Evolutionary conservation across 2,888 invertebrate species (phyloP), one percentile per base, ranked within the genome.

Genomic region (Nomada ferruginata): DNA sequence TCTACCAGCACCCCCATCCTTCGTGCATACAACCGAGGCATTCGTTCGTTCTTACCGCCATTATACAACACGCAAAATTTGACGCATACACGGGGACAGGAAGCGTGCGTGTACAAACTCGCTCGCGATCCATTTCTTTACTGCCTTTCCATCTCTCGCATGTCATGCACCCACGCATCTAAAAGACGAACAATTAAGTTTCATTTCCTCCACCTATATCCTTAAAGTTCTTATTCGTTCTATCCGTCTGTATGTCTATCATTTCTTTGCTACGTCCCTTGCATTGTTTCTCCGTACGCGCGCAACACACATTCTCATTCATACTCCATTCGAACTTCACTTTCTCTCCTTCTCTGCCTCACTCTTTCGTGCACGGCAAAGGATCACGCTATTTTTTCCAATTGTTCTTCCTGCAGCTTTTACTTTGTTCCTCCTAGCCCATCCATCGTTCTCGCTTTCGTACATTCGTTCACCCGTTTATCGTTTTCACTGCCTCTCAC

Each of bases 361-460:
- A 15, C 9, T 44, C 20, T 60, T 63, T 53, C 47, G 26, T 52
- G n/a, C 18, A n/a, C 65, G 36, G 42, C 18, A 29, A 64, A 59
- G 20, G 59, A 44, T 76, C 57, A 44, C 52, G 29, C 53, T 53
- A 76, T 65, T 64, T 36, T 47, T 64, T n/a, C 36, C 36, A 64
- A 65, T 64, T 4, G 20, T 59, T 65, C 42, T 4, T n/a, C 36
- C 36, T 36, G 36, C 36, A 36, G 36, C 36, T 36, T 44, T 20
- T 36, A n/a, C 13, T 65, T 44, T 26, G 13, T 20, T n/a, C 13
- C 13, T 15, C 11, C 23, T 20, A 18, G 93, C 89, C 91, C 93
- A 84, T 94, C 93, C 86, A 89, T 94, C 94, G 87, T 94, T 94
- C 63, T 59, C 53, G 20, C 74, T 66, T 69, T 68, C 64, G 15